These are phyloP conservation scores for Iguana delicatissima DNA, from an alignment of 2,797 vertebrate genomes.

Conservation along the genomic window DNA sequence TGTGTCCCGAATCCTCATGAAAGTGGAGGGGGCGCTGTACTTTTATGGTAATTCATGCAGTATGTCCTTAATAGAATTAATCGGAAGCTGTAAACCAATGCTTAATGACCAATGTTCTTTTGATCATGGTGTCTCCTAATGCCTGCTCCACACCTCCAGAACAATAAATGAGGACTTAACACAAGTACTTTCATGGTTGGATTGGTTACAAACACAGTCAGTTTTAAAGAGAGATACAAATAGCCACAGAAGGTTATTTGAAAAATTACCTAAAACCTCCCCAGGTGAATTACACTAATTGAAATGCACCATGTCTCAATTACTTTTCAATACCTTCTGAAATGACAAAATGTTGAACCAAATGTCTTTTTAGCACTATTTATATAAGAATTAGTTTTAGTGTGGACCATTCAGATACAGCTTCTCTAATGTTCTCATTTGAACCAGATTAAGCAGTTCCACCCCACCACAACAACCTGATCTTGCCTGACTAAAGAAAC, in stretches of 20 bases:
- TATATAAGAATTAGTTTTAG: not conserved
- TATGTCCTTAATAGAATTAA: too few relatives aligned
- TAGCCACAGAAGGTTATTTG: conserved; percentile 22
- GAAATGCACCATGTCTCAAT: too few relatives aligned
- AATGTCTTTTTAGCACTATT: not conserved
- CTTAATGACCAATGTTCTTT: not conserved
- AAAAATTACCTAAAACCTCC: conserved; percentile 7
- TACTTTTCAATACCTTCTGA: too few relatives aligned
- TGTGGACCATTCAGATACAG: fast-evolving
- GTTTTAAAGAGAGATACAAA: conserved; percentile 17
- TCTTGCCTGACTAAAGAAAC: too few relatives aligned
- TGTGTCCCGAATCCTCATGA: too few relatives aligned
- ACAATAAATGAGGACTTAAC: conserved; percentile 49
- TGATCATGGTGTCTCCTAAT: too few relatives aligned
- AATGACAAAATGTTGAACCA: too few relatives aligned
- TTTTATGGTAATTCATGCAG: too few relatives aligned
- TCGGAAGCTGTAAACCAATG: not conserved
- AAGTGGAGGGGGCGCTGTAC: too few relatives aligned
- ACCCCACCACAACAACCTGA: not conserved
- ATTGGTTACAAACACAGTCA: conserved; percentile 50
- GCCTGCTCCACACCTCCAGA: not conserved
- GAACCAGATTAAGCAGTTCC: not conserved
- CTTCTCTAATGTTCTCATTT: conserved; percentile 9
- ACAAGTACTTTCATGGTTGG: conserved; percentile 30
- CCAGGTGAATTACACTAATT: conserved; percentile 31